These are phyloP conservation scores for Litoditis marina DNA, from an alignment of 2,888 invertebrate species.

Conservation along the genomic window DNA sequence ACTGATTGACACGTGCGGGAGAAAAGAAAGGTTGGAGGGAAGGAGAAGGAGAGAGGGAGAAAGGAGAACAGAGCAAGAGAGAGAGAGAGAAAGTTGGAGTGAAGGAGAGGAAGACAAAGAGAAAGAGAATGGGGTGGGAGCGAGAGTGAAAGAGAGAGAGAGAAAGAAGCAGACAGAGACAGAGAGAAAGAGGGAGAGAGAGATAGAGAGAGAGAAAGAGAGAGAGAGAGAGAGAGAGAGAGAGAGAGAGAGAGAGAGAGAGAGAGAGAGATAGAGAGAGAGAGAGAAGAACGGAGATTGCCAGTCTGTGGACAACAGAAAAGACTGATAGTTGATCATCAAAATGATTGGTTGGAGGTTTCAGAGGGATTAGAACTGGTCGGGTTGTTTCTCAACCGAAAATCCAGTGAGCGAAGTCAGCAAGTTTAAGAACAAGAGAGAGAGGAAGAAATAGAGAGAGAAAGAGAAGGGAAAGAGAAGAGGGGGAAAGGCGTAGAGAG, in stretches of 20 bases:
- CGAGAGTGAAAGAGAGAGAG: neutral
- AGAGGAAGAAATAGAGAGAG: too few species aligned
- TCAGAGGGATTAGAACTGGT: too few species aligned
- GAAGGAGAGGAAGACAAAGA: neutral
- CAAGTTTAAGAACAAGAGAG: neutral
- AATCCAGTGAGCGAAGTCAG: neutral
- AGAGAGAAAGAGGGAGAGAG: too few species aligned
- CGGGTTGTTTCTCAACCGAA: neutral
- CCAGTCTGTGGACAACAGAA: neutral
- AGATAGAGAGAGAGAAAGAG: constrained; percentile 1
- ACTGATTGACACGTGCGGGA: neutral
- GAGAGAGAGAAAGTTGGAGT: neutral
- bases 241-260: constrained; percentile 1
- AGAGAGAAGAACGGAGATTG: neutral
- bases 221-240: neutral
- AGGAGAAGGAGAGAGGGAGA: constrained; percentile 1
- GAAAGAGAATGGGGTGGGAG: neutral
- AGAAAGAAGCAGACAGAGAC: constrained; percentile 1
- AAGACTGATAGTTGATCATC: too few species aligned
- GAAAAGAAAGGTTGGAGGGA: neutral
- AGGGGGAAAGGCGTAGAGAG: constrained; percentile 1
- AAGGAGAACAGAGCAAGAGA: neutral
- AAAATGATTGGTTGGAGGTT: too few species aligned
- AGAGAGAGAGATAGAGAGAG: constrained; percentile 7
- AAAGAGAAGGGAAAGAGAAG: neutral